These are phyloP conservation scores for Craterocephalus amniculus DNA, from an alignment of 2,797 vertebrate genomes.

Conservation along the genomic window DNA sequence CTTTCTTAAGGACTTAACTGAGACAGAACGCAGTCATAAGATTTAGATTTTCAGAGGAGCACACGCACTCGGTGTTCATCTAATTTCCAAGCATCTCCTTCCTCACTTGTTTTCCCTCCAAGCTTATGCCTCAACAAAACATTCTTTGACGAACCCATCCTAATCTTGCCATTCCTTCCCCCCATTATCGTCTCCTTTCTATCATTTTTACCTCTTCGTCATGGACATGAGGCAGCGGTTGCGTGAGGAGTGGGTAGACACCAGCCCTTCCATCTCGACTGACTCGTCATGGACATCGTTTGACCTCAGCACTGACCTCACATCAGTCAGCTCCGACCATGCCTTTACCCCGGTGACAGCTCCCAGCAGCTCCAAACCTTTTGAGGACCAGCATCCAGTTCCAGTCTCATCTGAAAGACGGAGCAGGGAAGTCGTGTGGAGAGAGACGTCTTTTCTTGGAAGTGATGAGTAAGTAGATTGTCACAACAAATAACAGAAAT, in stretches of 20 bases:
- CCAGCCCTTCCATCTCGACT: slow-evolving; percentile 55
- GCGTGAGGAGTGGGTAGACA: slow-evolving; percentile 38
- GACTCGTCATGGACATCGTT: slow-evolving; percentile 69
- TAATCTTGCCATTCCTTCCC: slow-evolving; percentile 7
- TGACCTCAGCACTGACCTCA: slow-evolving; percentile 69
- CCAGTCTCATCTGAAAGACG: slow-evolving; percentile 8
- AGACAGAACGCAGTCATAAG: slow-evolving; percentile 14
- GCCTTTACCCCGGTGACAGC: slow-evolving; percentile 39
- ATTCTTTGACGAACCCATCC: slow-evolving; percentile 14
- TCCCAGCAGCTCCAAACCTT: background rate
- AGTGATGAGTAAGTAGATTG: slow-evolving; percentile 67
- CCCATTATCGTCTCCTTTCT: background rate
- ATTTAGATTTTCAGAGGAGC: slow-evolving; percentile 6
- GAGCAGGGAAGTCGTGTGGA: slow-evolving; percentile 42
- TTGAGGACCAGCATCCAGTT: background rate
- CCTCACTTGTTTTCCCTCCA: slow-evolving; percentile 7
- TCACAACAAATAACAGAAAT: background rate
- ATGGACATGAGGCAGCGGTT: slow-evolving; percentile 48
- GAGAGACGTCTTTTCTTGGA: slow-evolving; percentile 76
- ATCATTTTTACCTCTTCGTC: slow-evolving; percentile 11
- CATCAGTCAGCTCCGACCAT: slow-evolving; percentile 67
- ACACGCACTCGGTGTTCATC: background rate
- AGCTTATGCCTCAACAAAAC: slow-evolving; percentile 20
- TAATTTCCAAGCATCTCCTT: slow-evolving; percentile 2
- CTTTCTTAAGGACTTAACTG: slow-evolving; percentile 13